These are phyloP conservation scores for Cherax destructor DNA, from an alignment of 1,140 invertebrate genomes.

Conservation along the genomic window DNA sequence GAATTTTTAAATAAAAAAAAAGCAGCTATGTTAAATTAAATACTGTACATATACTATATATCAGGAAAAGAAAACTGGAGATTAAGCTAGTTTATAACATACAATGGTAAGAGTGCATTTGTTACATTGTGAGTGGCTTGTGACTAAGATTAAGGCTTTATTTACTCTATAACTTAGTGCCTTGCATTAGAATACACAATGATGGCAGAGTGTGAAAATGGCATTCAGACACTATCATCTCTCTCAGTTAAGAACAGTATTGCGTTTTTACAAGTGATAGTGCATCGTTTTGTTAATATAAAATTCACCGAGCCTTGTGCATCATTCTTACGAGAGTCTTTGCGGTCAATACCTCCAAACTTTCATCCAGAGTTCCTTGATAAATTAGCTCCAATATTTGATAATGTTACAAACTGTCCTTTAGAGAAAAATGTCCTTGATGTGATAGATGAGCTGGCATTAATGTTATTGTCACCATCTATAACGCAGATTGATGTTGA, in stretches of 20 bases:
- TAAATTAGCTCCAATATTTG: slow-evolving; percentile 49
- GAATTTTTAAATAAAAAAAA: neutral
- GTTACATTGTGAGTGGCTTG: neutral
- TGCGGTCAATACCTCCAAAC: slow-evolving; percentile 43
- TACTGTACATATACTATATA: neutral
- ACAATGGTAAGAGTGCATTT: neutral
- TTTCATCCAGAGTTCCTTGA: slow-evolving; percentile 50
- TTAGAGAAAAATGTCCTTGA: slow-evolving; percentile 20
- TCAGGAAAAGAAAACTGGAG: neutral
- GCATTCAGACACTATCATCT: slow-evolving; percentile 19
- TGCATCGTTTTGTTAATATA: slow-evolving; percentile 15
- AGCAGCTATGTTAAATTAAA: neutral
- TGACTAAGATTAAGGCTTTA: neutral
- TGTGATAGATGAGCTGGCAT: slow-evolving; percentile 39
- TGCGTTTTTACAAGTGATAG: neutral
- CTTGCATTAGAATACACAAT: neutral
- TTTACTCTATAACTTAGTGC: neutral
- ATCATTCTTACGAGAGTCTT: slow-evolving; percentile 12
- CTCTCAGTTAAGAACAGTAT: slow-evolving; percentile 26
- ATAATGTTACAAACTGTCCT: slow-evolving; percentile 9
- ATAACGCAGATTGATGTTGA: slow-evolving; percentile 49
- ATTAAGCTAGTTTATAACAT: neutral
- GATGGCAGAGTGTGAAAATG: slow-evolving; percentile 33
- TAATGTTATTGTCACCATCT: slow-evolving; percentile 43
- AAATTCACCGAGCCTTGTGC: slow-evolving; percentile 20